Evolutionary conservation across 1,140 invertebrate species (phyloP), one percentile per base, ranked within the genome.

Genomic region (Drosophila suzukii): DNA sequence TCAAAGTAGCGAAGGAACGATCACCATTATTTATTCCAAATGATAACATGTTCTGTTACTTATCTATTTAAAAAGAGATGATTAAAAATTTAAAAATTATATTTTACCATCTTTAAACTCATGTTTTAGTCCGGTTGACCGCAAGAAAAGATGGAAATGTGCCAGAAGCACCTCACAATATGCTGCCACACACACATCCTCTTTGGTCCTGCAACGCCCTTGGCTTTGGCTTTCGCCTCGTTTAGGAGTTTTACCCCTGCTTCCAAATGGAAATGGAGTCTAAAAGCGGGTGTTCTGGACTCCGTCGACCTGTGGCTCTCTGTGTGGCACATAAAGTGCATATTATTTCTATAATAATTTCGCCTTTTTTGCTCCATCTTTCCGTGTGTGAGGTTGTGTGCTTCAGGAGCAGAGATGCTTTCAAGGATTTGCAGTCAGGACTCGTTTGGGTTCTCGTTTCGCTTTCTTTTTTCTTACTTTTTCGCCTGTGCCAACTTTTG

Each of bases 291-390:
- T 49, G 49, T 47, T 44, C 39, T 34, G 39, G 57, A 73, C 50
- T 72, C 27, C 50, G 41, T 76, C 72, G 68, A 77, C 74, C 78
- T 81, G 80, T 71, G 66, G 66, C 67, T 71, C 50, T 65, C 49
- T 30, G 43, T 57, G 55, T 79, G 70, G 59, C 80, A 57, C 75
- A 75, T 66, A 80, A 84, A 83, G 80, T 83, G 80, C 80, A 84
- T 75, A 79, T 83, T 76, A 84, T 79, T 83, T 56, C 71, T 75
- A 84, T 66, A 75, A 84, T 78, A 68, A 62, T 63, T 63, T 59
- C 70, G 44, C 46, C 59, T 49, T 55, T 13, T 47, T 34, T 57
- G 49, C 36, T 32, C 13, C 15, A 17, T 60, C 58, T 51, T 24
- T 24, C 39, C 11, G 30, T 20, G 32, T 62, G 41, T 24, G 30